Conservation (phyloP, 2,113 vertebrate genomes). For the Oreochromis niloticus region DNA sequence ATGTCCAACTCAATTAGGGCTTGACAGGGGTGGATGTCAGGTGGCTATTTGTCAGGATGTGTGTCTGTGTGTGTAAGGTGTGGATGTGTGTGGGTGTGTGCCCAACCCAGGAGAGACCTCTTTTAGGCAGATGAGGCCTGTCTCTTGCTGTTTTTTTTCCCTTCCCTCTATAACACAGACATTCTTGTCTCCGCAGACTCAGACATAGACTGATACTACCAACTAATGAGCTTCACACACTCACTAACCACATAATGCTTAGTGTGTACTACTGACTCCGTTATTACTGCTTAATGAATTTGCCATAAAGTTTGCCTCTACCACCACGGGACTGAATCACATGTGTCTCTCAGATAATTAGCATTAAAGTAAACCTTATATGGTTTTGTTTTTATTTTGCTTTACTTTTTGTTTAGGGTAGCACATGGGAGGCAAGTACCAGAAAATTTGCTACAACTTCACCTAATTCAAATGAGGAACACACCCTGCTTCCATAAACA, state of each 20-base stretch:
- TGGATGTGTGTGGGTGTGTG: background rate
- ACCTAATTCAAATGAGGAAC: background rate
- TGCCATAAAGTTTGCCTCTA: background rate
- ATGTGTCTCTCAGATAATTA: background rate
- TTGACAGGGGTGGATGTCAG: constrained; percentile 21
- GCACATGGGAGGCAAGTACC: background rate
- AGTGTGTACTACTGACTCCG: background rate
- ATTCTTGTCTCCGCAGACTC: background rate
- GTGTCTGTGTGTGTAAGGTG: background rate
- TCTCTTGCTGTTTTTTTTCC: background rate
- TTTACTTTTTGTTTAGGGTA: background rate
- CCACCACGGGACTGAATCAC: background rate
- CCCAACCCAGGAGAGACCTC: background rate
- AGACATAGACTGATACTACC: background rate
- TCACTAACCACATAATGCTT: background rate
- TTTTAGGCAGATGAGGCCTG: background rate
- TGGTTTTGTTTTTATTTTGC: too few species aligned
- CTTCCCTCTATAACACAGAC: background rate
- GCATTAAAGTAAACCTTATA: background rate
- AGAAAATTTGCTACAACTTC: background rate
- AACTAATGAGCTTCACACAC: background rate
- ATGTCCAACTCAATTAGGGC: constrained; percentile 18
- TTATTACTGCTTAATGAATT: constrained; percentile 7
- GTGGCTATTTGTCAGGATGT: background rate
- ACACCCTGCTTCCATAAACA: background rate